Base-by-base conservation (phyloP, 1,140 invertebrate genomes). In the Drosophila auraria region DNA sequence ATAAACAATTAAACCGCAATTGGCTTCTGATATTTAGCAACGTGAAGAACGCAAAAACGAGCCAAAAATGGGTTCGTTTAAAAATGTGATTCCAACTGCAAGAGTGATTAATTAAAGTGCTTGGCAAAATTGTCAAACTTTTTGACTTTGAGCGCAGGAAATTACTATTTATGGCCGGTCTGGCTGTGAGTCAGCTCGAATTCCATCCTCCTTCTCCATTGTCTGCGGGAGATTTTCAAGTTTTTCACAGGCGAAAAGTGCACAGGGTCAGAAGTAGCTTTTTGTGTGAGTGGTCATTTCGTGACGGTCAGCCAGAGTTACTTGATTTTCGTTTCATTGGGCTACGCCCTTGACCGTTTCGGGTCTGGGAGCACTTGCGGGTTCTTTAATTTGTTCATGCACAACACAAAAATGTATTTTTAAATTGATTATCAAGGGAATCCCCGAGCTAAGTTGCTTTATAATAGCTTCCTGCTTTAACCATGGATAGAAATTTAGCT, bases 21-120 rank as follows among this genome's bases (percentile, higher is more conserved):
- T 63, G 51, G 62, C 53, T 74, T 77, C 68, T 80, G 44, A 50
- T 58, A 58, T 65, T 75, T 71, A 63, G 47, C 77, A 78, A 65
- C 33, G 30, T 25, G 15, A 60, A 70, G 54, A 83, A 86, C 65
- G 57, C 72, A 65, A 66, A 72, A 62, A 59, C 44, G 30, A 36
- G 38, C 40, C 49, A 58, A 65, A 69, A 78, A 75, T 53, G 44
- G 40, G 30, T 11, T 38, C 12, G 30, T 49, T 60, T 53, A 58
- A 53, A 80, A 80, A 70, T 80, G 53, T 38, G 68, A 25, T n/a
- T 36, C 38, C 30, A 69, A 47, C 47, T 42, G 27, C 45, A 69
- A 74, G 36, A 71, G 65, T 42, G 83, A 84, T 84, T 71, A 84
- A 87, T 79, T 89, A 90, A 90, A 82, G 53, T 76, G 78, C 56